Evolutionary conservation across 2,888 invertebrate species (phyloP).

Genomic region (Chrysopilus asiliformis): DNA sequence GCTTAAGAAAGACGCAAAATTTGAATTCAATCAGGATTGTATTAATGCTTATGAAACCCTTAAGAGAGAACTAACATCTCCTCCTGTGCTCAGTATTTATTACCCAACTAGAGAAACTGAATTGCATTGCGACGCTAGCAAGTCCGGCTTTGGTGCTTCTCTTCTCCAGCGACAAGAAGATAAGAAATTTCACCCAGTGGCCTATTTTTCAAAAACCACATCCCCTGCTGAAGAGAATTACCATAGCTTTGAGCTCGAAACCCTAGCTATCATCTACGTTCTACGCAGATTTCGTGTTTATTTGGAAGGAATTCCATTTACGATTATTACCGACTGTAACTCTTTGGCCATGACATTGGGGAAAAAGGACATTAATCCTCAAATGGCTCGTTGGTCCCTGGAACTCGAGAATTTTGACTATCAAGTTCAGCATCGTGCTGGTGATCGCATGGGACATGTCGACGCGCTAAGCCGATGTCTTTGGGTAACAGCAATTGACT

Average conservation of each 20-base stretch:
- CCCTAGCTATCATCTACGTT: constrained; percentile 19
- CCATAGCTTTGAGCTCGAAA: constrained; percentile 22
- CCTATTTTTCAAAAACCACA: constrained; percentile 21
- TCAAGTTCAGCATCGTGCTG: background rate
- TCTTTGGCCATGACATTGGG: constrained; percentile 19
- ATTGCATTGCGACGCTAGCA: constrained; percentile 22
- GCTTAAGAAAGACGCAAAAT: background rate
- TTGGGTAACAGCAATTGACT: constrained; percentile 18
- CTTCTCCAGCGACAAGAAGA: constrained; percentile 17
- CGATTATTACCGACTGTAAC: constrained; percentile 20
- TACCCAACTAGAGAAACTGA: constrained; percentile 19
- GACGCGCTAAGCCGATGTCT: background rate
- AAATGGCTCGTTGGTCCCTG: constrained; percentile 16
- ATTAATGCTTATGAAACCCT: constrained; percentile 1
- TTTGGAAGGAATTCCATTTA: constrained; percentile 18
- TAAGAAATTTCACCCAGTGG: constrained; percentile 20
- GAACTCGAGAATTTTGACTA: background rate
- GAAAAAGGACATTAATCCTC: constrained; percentile 19
- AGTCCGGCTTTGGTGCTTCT: constrained; percentile 19
- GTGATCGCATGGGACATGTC: background rate
- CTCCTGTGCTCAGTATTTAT: constrained; percentile 22
- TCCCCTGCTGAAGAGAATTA: constrained; percentile 18
- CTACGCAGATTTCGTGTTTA: constrained; percentile 19
- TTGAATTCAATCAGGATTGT: constrained; percentile 1
- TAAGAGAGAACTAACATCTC: background rate